Conservation (phyloP, 2,888 invertebrate genomes). For the Chrysolina haemoptera region DNA sequence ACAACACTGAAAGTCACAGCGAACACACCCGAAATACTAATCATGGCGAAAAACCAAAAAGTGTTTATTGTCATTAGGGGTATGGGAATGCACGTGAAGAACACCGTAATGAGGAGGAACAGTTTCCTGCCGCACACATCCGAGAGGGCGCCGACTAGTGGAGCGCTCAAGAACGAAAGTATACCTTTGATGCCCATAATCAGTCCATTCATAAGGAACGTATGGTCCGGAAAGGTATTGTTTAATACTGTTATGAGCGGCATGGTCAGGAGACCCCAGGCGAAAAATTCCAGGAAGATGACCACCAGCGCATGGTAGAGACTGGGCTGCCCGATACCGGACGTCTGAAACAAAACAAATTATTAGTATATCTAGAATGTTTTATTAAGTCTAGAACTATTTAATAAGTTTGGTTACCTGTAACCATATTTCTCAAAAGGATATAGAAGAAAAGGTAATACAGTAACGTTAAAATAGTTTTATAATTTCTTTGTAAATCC, state of each 20-base stretch:
- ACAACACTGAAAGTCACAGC: conserved; percentile 99
- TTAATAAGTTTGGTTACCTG: no score
- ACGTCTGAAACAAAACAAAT: conserved; percentile 74
- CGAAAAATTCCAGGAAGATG: conserved; percentile 99
- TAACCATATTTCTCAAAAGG: no score
- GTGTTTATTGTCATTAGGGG: conserved; percentile 99
- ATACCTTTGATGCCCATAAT: conserved; percentile 94
- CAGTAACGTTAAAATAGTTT: no score
- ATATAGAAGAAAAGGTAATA: no score
- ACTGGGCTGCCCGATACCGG: conserved; percentile 94
- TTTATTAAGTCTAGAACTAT: not conserved
- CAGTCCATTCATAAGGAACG: conserved; percentile 99
- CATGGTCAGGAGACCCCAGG: conserved; percentile 99
- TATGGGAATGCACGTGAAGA: conserved; percentile 99
- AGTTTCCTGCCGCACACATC: conserved; percentile 99
- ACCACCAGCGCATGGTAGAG: conserved; percentile 99
- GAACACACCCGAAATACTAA: conserved; percentile 98
- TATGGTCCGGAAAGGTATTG: conserved; percentile 98
- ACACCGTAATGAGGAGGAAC: conserved; percentile 96
- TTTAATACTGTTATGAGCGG: conserved; percentile 96
- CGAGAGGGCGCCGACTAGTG: conserved; percentile 89
- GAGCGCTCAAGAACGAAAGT: conserved; percentile 97
- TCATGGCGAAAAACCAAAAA: conserved; percentile 95
- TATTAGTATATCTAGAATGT: not conserved
- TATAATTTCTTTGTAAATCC: no score